Base-by-base conservation (phyloP, 2,797 vertebrate species). In the Heteromormyrus szaboi region DNA sequence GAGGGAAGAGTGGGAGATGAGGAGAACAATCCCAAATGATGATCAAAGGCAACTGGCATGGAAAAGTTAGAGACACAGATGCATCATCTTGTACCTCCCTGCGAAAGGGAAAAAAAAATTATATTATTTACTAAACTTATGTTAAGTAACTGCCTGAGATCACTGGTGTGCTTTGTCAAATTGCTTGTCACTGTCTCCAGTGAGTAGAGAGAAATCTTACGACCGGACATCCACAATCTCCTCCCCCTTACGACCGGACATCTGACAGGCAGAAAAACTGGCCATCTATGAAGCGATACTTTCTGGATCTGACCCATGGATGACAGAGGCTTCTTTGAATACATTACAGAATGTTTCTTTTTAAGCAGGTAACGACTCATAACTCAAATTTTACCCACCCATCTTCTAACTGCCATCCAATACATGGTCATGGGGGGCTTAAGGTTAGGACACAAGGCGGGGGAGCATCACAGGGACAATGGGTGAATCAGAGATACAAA, bases 71-170 rank as follows among this genome's bases (percentile, higher is more conserved):
- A 86, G 2, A 44, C n/a, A 76, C 46, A 86, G 62, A 68, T 68
- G 56, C 19, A 2, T 65, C 25, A 68, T 68, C 29, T 22, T 62
- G 88, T 37, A 68, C 65, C 50, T 37, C 62, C 25, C 29, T 17
- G 54, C 44, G 41, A 19, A 65, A 54, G 44, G 48, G n/a, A 14
- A 53, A 92, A 88, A 92, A 90, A 91, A 51, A 37, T 14, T 3
- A 65, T 1, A 19, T 33, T 19, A 14, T n/a, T 85, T 37, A 85
- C 14, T 50, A 79, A 85, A 89, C 41, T 44, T 46, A 81, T 46
- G 19, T 79, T n/a, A 41, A 79, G 2, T 29, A 48, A 44, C 17
- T 5, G 14, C 48, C 76, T 81, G 76, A 44, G 17, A 17, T 46
- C 76, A 46, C 6, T n/a, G 17, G 41, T n/a, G 76, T n/a, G 76